Percentiles rank a stretch among this genome's conserved stretches.
phyloP scores from a whole-genome alignment of 2,113 vertebrate species.

The Triplophysa dalaica region DNA sequence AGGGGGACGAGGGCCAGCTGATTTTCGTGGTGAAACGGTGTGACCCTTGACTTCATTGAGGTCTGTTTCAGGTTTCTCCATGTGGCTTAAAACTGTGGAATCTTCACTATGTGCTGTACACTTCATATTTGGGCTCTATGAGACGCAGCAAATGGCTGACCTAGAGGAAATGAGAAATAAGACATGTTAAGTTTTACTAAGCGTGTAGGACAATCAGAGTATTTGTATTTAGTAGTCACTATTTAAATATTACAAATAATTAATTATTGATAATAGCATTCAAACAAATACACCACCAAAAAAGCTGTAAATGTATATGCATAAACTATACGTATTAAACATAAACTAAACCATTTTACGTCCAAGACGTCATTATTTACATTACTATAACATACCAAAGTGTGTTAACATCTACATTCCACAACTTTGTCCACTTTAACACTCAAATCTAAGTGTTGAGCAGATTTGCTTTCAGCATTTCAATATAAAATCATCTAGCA shows the following conservation, averaged over 20 bases:
- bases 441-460: not conserved
- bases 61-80: conserved; percentile 11
- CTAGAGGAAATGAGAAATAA: conserved; percentile 1
- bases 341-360: no score
- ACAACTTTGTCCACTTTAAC: not conserved
- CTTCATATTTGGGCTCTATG: conserved; percentile 35
- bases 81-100: not conserved
- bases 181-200: not conserved
- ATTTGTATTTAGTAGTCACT: no score
- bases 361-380: not conserved
- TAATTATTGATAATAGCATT: no score
- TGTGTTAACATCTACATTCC: not conserved
- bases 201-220: no score
- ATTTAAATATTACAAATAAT: no score
- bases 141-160: not conserved
- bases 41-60: conserved; percentile 1
- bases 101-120: conserved; percentile 25
- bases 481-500: no score
- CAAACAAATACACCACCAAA: no score
- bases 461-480: no score
- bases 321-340: no score
- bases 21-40: conserved; percentile 1
- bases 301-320: no score
- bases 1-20: not conserved
- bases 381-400: not conserved